Percentiles rank a stretch among this genome's conserved stretches.
phyloP scores from a whole-genome alignment of 2,888 invertebrate species.

The Gonocerus acuteangulatus region DNA sequence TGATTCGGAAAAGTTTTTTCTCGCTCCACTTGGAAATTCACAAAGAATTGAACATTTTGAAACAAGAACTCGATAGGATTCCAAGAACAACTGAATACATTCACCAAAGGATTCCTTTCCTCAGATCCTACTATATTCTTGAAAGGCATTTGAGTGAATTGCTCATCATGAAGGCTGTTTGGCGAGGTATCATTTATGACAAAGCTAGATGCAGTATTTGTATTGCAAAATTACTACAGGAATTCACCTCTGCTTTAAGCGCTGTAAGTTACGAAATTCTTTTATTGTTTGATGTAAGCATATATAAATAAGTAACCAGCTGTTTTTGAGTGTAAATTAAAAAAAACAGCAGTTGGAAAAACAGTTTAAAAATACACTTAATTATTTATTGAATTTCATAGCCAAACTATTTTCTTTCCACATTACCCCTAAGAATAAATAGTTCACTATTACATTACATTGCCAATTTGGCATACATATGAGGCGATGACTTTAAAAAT shows the following conservation, averaged over 20 bases:
- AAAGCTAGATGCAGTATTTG: background rate
- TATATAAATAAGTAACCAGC: too few species aligned
- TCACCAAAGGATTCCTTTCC: background rate
- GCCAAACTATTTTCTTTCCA: too few species aligned
- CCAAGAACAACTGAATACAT: background rate
- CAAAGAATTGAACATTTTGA: background rate
- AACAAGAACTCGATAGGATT: background rate
- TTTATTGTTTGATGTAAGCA: background rate
- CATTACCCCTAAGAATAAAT: too few species aligned
- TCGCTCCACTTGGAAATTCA: background rate
- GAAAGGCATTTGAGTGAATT: slow-evolving; percentile 10
- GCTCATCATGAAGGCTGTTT: slow-evolving; percentile 5
- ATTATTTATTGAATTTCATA: too few species aligned
- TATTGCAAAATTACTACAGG: slow-evolving; percentile 9
- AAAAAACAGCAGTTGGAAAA: too few species aligned
- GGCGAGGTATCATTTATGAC: background rate
- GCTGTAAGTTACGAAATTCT: background rate
- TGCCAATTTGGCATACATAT: too few species aligned
- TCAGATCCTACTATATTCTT: slow-evolving; percentile 13
- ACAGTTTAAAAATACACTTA: too few species aligned
- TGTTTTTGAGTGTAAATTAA: too few species aligned
- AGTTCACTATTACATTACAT: too few species aligned
- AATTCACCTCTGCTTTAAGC: background rate
- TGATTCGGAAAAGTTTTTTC: slow-evolving; percentile 12
- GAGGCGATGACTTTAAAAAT: too few species aligned